Evolutionary conservation across 2,888 invertebrate genomes (phyloP).

Genomic region (Buathra laborator): DNA sequence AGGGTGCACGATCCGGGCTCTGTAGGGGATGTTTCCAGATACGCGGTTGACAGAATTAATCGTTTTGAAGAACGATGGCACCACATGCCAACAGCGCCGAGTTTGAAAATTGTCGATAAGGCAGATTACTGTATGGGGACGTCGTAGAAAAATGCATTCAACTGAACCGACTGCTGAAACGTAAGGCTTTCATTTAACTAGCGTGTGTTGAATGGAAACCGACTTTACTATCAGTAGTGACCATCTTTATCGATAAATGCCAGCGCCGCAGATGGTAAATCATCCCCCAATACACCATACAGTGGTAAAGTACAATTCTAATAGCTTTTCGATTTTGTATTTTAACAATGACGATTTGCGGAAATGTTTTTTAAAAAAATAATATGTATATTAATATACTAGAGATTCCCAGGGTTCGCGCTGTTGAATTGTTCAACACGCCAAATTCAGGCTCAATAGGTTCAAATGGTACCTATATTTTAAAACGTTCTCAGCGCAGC

Average conservation of each 20-base stretch:
- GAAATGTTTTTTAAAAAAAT: too few species aligned
- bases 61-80: background rate
- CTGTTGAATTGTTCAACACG: too few species aligned
- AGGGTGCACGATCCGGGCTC: background rate
- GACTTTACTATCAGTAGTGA: background rate
- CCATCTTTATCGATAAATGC: background rate
- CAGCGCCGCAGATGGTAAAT: slow-evolving; percentile 14
- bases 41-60: background rate
- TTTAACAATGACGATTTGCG: too few species aligned
- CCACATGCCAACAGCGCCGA: background rate
- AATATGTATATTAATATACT: background rate
- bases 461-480: too few species aligned
- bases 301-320: too few species aligned
- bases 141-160: too few species aligned
- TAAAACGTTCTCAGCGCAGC: too few species aligned
- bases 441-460: too few species aligned
- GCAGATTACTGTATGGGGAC: background rate
- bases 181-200: background rate
- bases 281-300: background rate
- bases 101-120: background rate
- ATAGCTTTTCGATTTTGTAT: too few species aligned
- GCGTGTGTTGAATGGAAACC: background rate
- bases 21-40: background rate
- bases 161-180: background rate
- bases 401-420: too few species aligned